Evolutionary conservation across 2,797 vertebrate species (phyloP).

Genomic region (Botia almorhae): DNA sequence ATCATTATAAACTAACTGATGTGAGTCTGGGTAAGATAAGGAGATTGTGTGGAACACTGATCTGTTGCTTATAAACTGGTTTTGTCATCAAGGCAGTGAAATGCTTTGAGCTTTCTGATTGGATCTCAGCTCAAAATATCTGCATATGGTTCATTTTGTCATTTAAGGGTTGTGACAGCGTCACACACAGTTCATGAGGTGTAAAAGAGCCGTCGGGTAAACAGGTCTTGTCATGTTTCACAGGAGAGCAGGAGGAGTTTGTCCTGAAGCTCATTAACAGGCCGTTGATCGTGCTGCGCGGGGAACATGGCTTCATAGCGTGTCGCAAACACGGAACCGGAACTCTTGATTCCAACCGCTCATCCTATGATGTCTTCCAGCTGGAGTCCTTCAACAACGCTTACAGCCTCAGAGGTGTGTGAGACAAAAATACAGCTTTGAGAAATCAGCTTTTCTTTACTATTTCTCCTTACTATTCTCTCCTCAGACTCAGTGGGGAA

Average conservation of each 20-base stretch:
- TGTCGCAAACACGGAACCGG: constrained; percentile 87
- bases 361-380: constrained; percentile 93
- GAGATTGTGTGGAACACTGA: too few relatives aligned
- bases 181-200: background rate
- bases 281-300: constrained; percentile 92
- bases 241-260: constrained; percentile 90
- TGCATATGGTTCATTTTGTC: too few relatives aligned
- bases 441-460: background rate
- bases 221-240: background rate
- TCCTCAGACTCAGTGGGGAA: constrained; percentile 87
- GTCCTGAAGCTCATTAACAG: constrained; percentile 97
- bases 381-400: constrained; percentile 90
- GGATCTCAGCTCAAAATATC: too few relatives aligned
- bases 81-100: too few relatives aligned
- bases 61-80: too few relatives aligned
- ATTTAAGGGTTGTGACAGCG: too few relatives aligned
- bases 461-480: constrained; percentile 1
- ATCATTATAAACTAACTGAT: too few relatives aligned
- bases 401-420: constrained; percentile 89
- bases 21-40: too few relatives aligned
- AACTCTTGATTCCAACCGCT: constrained; percentile 92
- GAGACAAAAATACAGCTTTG: background rate
- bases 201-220: background rate
- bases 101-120: too few relatives aligned
- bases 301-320: constrained; percentile 94